phyloP scores from a whole-genome alignment of 1,140 invertebrate genomes.

The Nephotettix cincticeps region DNA sequence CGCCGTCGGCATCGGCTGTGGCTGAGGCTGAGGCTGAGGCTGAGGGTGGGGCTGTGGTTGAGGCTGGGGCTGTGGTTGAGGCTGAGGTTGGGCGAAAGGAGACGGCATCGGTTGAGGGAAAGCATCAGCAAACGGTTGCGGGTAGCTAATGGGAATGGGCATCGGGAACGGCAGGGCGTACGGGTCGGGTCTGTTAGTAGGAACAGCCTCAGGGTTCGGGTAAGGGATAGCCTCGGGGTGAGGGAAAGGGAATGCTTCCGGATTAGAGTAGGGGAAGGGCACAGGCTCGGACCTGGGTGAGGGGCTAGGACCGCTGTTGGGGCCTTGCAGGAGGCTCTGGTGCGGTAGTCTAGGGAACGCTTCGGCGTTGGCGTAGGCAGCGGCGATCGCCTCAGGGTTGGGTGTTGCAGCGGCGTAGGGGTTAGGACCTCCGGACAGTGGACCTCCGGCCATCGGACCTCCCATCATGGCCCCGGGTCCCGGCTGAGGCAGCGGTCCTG shows the following conservation, averaged over 20 bases:
- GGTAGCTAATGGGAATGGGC: background rate
- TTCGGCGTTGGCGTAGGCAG: background rate
- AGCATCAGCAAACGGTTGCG: background rate
- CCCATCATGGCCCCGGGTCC: background rate
- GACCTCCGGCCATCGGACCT: background rate
- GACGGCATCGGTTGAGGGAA: background rate
- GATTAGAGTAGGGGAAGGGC: background rate
- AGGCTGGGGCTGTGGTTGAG: background rate
- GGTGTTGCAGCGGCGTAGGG: background rate
- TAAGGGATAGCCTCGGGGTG: background rate
- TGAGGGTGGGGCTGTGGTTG: background rate
- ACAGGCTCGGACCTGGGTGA: background rate
- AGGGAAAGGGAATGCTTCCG: background rate
- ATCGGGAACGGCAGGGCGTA: too few relatives aligned
- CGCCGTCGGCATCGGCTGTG: background rate
- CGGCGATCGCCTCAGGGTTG: background rate
- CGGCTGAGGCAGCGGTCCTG: background rate
- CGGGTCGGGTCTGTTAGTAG: too few relatives aligned
- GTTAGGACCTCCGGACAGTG: background rate
- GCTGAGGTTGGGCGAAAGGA: background rate
- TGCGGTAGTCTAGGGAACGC: constrained; percentile 6
- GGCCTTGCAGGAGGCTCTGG: background rate
- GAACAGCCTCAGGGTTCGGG: too few relatives aligned
- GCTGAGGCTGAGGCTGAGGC: too few relatives aligned
- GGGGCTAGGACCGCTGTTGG: background rate